Evolutionary conservation across 2,797 vertebrate species (phyloP).

Genomic region (Scyliorhinus canicula): DNA sequence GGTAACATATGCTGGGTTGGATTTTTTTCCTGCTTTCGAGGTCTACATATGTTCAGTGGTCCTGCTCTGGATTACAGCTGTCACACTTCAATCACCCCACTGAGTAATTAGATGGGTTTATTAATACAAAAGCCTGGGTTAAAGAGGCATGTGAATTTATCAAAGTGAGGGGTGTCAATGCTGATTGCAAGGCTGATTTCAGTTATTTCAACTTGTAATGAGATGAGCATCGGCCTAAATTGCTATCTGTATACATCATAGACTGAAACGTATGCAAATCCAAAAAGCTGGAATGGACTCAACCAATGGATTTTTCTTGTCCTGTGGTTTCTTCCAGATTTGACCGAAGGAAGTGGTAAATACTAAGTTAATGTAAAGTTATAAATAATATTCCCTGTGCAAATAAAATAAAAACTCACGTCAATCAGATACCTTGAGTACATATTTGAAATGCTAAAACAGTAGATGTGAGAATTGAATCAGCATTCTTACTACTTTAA

Average conservation of each 20-base stretch:
- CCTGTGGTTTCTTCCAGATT: not conserved
- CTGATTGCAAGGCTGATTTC: not conserved
- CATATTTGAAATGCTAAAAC: not conserved
- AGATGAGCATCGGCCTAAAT: not conserved
- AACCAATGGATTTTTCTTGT: not conserved
- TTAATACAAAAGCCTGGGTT: not conserved
- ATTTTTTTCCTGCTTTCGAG: slow-evolving; percentile 15
- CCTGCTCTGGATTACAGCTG: not conserved
- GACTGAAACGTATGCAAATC: not conserved
- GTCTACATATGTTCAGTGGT: not conserved
- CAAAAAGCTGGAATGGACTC: not conserved
- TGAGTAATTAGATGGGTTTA: not conserved
- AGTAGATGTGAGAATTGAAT: not conserved
- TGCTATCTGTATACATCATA: not conserved
- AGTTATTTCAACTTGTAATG: not conserved
- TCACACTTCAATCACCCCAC: not conserved
- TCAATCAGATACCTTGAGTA: not conserved
- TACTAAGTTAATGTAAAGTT: not conserved
- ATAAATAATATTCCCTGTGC: not conserved
- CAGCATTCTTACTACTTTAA: not conserved
- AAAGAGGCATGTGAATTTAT: not conserved
- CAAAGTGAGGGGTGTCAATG: not conserved
- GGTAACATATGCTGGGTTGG: slow-evolving; percentile 32
- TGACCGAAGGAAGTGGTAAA: not conserved
- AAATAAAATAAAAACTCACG: not conserved